Conservation (phyloP, 2,888 invertebrate genomes). For the Temnothorax ravouxi region DNA sequence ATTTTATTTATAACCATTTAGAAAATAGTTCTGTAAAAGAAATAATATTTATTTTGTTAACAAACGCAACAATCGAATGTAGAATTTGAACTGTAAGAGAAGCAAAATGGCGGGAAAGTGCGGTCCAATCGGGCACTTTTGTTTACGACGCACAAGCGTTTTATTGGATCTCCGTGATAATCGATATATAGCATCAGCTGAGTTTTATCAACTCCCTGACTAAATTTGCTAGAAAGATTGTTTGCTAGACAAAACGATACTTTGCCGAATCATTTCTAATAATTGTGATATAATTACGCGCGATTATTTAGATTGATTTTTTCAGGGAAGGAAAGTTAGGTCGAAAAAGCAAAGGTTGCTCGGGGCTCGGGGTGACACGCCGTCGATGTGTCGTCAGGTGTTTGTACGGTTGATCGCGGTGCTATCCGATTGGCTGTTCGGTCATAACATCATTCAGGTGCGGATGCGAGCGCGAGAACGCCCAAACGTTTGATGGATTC, state of each 20-base stretch:
- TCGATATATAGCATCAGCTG: constrained; percentile 78
- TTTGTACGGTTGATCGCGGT: constrained; percentile 76
- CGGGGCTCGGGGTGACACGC: constrained; percentile 1
- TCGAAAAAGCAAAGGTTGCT: not conserved
- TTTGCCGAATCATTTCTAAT: constrained; percentile 1
- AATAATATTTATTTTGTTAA: not conserved
- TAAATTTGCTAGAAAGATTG: not conserved
- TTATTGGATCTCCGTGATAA: constrained; percentile 76
- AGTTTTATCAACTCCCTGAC: not conserved
- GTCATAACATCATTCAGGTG: constrained; percentile 77
- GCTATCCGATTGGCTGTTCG: constrained; percentile 71
- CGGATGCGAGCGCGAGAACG: constrained; percentile 57
- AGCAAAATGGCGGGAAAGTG: constrained; percentile 73
- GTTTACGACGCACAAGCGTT: constrained; percentile 81
- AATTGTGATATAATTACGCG: not conserved
- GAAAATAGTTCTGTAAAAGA: not conserved
- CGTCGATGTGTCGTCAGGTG: constrained; percentile 69
- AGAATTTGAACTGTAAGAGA: not conserved
- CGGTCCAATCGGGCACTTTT: constrained; percentile 73
- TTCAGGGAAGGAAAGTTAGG: constrained; percentile 39
- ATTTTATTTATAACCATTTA: not conserved
- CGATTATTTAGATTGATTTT: constrained; percentile 13
- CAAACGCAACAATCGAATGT: not conserved
- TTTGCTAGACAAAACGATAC: not conserved
- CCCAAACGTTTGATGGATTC: not conserved